phyloP scores from a whole-genome alignment of 1,140 invertebrate species.

The Conopomorpha cramerella region DNA sequence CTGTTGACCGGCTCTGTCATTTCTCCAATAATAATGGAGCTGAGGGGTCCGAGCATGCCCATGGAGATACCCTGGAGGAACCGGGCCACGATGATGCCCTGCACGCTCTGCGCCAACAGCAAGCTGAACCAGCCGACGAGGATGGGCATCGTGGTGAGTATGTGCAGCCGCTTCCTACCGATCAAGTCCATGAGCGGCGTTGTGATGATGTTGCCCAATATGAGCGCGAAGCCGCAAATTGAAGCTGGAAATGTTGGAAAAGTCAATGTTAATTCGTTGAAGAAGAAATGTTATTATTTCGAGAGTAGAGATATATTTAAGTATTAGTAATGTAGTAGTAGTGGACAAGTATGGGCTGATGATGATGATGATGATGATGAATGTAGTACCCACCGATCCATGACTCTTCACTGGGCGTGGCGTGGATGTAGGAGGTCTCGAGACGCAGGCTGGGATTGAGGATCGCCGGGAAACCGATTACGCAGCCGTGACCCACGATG shows the following conservation, averaged over 20 bases:
- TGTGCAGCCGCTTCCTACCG: slow-evolving; percentile 12
- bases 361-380: too few relatives aligned
- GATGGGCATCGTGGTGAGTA: slow-evolving; percentile 8
- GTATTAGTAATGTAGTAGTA: neutral
- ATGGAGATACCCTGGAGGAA: slow-evolving; percentile 6
- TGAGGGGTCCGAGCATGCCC: slow-evolving; percentile 3
- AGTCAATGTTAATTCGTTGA: too few relatives aligned
- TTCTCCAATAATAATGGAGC: slow-evolving; percentile 5
- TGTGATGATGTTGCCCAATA: slow-evolving; percentile 13
- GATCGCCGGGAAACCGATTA: slow-evolving; percentile 41
- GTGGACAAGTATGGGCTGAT: too few relatives aligned
- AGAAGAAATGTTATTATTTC: too few relatives aligned
- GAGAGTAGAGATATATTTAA: slow-evolving; percentile 2
- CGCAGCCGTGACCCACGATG: slow-evolving; percentile 34
- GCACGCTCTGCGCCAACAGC: slow-evolving; percentile 7
- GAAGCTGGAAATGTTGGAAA: slow-evolving; percentile 16
- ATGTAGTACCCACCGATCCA: slow-evolving; percentile 12
- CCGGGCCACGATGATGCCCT: slow-evolving; percentile 3
- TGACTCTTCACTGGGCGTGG: slow-evolving; percentile 33
- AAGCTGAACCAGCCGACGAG: slow-evolving; percentile 14
- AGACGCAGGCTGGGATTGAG: slow-evolving; percentile 31
- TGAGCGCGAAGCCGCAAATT: slow-evolving; percentile 10
- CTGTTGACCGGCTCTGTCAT: slow-evolving; percentile 5
- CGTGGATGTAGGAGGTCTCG: slow-evolving; percentile 30
- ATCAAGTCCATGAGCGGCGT: slow-evolving; percentile 12